phyloP scores from a whole-genome alignment of 2,113 vertebrate species.

The Colistium nudipinnis region DNA sequence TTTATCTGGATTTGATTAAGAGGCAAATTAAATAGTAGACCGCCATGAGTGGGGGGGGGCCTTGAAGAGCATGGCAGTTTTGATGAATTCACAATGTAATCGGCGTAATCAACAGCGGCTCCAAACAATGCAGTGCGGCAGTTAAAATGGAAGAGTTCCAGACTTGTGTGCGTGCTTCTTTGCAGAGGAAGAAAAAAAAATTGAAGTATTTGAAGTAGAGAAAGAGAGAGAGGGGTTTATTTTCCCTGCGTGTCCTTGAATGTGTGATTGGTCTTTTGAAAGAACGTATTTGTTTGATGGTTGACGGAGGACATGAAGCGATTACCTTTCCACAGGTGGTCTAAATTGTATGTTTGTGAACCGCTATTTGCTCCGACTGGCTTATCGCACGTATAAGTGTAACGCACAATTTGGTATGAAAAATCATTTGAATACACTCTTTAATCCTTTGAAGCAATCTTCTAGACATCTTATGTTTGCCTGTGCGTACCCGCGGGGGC shows the following conservation, averaged over 20 bases:
- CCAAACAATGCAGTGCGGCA: conserved; percentile 4
- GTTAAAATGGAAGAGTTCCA: conserved; percentile 11
- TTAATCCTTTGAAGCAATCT: conserved; percentile 53
- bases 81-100: conserved; percentile 55
- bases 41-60: conserved; percentile 6
- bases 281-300: conserved; percentile 29
- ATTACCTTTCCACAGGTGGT: conserved; percentile 62
- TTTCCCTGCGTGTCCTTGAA: conserved; percentile 48
- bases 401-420: conserved; percentile 39
- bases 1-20: conserved; percentile 48
- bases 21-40: conserved; percentile 48
- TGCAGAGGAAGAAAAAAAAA: background rate
- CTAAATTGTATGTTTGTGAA: conserved; percentile 61
- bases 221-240: background rate
- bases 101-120: conserved; percentile 43
- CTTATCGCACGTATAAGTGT: conserved; percentile 35
- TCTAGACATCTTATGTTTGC: conserved; percentile 51
- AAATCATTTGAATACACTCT: conserved; percentile 39
- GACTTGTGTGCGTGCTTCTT: background rate
- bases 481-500: conserved; percentile 31
- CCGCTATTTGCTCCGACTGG: conserved; percentile 35
- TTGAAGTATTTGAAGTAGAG: no score
- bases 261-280: conserved; percentile 38
- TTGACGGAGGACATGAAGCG: conserved; percentile 34
- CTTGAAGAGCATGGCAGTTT: conserved; percentile 17